Conservation (phyloP, 2,888 invertebrate genomes). For the Trachelus tabidus region DNA sequence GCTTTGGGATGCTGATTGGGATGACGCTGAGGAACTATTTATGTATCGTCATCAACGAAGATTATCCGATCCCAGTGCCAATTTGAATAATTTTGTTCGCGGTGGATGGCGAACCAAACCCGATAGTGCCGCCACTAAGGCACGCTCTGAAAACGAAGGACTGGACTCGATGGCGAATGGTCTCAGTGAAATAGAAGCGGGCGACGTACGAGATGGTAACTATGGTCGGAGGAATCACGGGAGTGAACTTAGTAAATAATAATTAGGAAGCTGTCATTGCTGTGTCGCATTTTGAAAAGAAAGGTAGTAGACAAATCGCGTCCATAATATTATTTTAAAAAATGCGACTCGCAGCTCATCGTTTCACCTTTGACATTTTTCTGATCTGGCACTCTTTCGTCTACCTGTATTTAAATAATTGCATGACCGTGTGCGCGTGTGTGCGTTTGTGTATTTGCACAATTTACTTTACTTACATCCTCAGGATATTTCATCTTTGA, state of each 20-base stretch:
- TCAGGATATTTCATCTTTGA: neutral
- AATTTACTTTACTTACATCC: neutral
- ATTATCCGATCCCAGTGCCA: slow-evolving; percentile 93
- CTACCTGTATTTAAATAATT: neutral
- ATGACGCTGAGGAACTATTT: slow-evolving; percentile 87
- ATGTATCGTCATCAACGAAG: slow-evolving; percentile 85
- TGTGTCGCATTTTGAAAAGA: neutral
- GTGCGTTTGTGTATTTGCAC: slow-evolving; percentile 3
- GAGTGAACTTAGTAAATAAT: slow-evolving; percentile 14
- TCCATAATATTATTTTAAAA: neutral
- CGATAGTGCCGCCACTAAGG: slow-evolving; percentile 70
- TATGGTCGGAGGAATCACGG: slow-evolving; percentile 29
- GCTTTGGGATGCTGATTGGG: slow-evolving; percentile 91
- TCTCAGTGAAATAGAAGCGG: slow-evolving; percentile 92
- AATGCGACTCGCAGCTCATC: neutral
- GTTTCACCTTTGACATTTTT: neutral
- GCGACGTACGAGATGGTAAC: slow-evolving; percentile 90
- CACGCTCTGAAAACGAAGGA: slow-evolving; percentile 92
- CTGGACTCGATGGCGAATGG: slow-evolving; percentile 87
- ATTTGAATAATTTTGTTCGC: slow-evolving; percentile 85
- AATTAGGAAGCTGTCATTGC: slow-evolving; percentile 1
- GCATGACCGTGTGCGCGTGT: neutral
- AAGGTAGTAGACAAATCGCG: neutral
- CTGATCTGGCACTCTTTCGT: slow-evolving; percentile 2
- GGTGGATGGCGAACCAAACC: slow-evolving; percentile 83